Base-by-base conservation (phyloP, 2,888 invertebrate species). In the Plagiodera versicolora region DNA sequence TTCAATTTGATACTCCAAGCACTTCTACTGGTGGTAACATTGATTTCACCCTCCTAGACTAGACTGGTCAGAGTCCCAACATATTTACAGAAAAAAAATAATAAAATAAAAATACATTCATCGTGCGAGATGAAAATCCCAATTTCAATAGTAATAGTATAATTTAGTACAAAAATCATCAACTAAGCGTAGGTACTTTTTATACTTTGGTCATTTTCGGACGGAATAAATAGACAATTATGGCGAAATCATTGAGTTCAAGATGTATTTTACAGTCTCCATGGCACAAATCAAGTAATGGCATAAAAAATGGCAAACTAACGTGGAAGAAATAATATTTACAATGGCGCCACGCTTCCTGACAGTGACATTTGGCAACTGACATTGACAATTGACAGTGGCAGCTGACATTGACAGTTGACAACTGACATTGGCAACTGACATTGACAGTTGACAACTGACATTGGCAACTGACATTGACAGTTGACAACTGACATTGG, bases 161-260 rank as follows among this genome's bases (percentile, higher is more conserved):
- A 32, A 39, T 39, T 56, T 32, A 46, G 48, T 58, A 59, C 44
- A 60, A 24, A 24, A 3, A 61, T 46, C 52, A 60, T 60, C 18
- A 52, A 60, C 61, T 65, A 65, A 63, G 69, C 67, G 67, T 67
- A 68, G 55, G 58, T 58, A 56, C 54, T 68, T n/a, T n/a, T n/a
- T n/a, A 56, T 58, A 60, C 68, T 71, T 71, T 71, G 70, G 71
- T 69, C 57, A 65, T 64, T 63, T 64, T 63, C 70, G 71, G 71
- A 70, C 68, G 69, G 68, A 66, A 53, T 65, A 47, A 24, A 65
- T 66, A 63, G 35, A 63, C 62, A 54, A 52, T 14, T 56, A 67
- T 66, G 64, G 63, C 67, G 56, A 69, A 66, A 66, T 59, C 67
- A 53, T 56, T 49, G 28, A 39, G 54, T 57, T 56, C 60, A 70